Conservation (phyloP, 2,797 vertebrate genomes). For the Thamnophis elegans region DNA sequence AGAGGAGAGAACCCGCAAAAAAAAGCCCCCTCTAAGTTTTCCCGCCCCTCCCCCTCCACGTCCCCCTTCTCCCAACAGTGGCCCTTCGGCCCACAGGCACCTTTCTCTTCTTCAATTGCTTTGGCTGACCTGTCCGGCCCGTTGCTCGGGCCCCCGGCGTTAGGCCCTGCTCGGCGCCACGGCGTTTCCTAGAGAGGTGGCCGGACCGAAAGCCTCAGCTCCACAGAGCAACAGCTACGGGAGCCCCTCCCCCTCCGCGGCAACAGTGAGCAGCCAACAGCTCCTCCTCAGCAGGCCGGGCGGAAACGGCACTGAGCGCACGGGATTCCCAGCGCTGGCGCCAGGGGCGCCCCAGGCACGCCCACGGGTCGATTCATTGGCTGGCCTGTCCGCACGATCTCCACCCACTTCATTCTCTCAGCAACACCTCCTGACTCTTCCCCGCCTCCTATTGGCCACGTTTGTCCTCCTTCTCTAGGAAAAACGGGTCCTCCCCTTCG, state of each 20-base stretch:
- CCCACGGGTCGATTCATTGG: conserved; percentile 53
- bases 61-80: not conserved
- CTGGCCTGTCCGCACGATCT: conserved; percentile 1
- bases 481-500: not conserved
- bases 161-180: conserved; percentile 88
- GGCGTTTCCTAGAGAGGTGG: conserved; percentile 82
- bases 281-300: conserved; percentile 77
- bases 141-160: conserved; percentile 52
- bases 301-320: conserved; percentile 91
- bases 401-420: not conserved
- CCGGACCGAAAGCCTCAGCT: conserved; percentile 35
- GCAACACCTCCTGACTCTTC: not conserved
- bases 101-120: not conserved
- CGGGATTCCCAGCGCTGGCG: conserved; percentile 86
- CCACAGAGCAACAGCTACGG: conserved; percentile 36
- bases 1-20: no score
- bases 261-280: conserved; percentile 51
- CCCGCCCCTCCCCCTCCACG: conserved; percentile 23
- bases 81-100: no score
- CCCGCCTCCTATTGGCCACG: not conserved
- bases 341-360: conserved; percentile 82
- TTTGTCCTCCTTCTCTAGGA: not conserved
- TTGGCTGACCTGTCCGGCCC: conserved; percentile 54
- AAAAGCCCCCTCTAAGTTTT: not conserved
- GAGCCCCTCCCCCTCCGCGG: conserved; percentile 85